Evolutionary conservation across 2,888 invertebrate genomes (phyloP), one percentile per base, ranked within the genome.

Genomic region (Zele albiditarsus): DNA sequence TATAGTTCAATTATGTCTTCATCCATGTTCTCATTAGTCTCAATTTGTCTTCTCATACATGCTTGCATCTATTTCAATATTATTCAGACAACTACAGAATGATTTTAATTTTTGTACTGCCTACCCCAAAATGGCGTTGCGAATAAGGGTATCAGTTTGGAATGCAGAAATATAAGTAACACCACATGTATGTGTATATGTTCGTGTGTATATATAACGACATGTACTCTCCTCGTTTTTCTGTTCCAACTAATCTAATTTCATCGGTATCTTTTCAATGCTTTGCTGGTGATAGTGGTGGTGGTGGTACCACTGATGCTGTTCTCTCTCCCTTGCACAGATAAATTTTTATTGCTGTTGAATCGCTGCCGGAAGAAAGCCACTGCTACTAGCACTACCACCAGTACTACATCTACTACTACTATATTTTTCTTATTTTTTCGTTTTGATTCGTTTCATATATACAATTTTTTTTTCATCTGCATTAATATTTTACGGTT

Each of bases 281-380:
- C 20, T 53, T 53, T 46, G 46, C n/a, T 46, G 46, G n/a, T 46
- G 46, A 46, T 42, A 14, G 3, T 42, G 33, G 33, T 42, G 42
- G 42, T 42, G 12, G 5, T 42, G 46, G n/a, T 53, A 53, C 5
- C 53, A 20, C 53, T 23, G 53, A 53, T 20, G 8, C 20, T 53
- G 20, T 53, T 53, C 25, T 71, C 12, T 42, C 53, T 58, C 38
- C 27, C 28, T 25, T 66, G 63, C 77, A 46, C 78, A 81, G 82
- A 84, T 82, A 83, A 84, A 84, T 83, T 84, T 84, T 83, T 83
- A 84, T 84, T 80, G 81, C 79, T 71, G 77, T 76, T 79, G 81
- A 83, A 81, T 81, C 82, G 79, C 74, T 72, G 70, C 65, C 75
- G 78, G 74, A 79, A 58, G 57, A 46, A 46, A 46, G 46, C n/a